These are phyloP conservation scores for Eupithecia pulchellata DNA, from an alignment of 2,888 invertebrate species.

Conservation along the genomic window DNA sequence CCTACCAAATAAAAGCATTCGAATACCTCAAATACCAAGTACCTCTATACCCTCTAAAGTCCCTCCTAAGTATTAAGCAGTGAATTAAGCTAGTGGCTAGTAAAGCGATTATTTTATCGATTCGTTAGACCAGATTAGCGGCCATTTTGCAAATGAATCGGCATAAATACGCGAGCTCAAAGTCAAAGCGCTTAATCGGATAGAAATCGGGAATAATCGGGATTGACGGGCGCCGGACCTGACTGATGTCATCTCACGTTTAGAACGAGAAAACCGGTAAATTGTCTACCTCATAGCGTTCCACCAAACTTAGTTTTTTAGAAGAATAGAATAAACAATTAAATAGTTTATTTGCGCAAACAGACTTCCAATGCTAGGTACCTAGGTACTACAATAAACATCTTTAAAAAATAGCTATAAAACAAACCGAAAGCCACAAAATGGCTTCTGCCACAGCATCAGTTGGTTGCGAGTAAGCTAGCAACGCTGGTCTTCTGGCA, in stretches of 20 bases:
- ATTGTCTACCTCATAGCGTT: not conserved
- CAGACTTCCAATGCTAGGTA: too few relatives aligned
- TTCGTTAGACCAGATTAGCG: not conserved
- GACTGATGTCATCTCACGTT: slow-evolving; percentile 36
- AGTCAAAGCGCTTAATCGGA: slow-evolving; percentile 56
- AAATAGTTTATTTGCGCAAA: too few relatives aligned
- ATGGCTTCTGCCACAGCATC: too few relatives aligned
- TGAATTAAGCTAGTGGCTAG: not conserved
- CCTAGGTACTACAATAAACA: too few relatives aligned
- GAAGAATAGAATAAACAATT: too few relatives aligned
- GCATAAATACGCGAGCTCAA: slow-evolving; percentile 50
- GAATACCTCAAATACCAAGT: too few relatives aligned
- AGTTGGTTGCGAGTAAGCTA: too few relatives aligned
- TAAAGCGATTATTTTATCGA: not conserved
- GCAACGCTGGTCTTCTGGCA: too few relatives aligned
- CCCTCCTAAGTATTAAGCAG: not conserved
- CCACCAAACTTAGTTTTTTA: not conserved
- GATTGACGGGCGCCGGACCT: slow-evolving; percentile 17
- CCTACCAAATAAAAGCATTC: too few relatives aligned
- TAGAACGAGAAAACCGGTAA: not conserved
- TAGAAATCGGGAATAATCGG: slow-evolving; percentile 49
- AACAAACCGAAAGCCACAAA: too few relatives aligned
- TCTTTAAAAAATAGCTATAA: too few relatives aligned
- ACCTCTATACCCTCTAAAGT: too few relatives aligned
- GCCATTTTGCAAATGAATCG: slow-evolving; percentile 35